A percentile compares a stretch with the other conserved stretches of the same genome.
Conservation (phyloP, 2,797 vertebrate species). For the Lerista edwardsae region DNA sequence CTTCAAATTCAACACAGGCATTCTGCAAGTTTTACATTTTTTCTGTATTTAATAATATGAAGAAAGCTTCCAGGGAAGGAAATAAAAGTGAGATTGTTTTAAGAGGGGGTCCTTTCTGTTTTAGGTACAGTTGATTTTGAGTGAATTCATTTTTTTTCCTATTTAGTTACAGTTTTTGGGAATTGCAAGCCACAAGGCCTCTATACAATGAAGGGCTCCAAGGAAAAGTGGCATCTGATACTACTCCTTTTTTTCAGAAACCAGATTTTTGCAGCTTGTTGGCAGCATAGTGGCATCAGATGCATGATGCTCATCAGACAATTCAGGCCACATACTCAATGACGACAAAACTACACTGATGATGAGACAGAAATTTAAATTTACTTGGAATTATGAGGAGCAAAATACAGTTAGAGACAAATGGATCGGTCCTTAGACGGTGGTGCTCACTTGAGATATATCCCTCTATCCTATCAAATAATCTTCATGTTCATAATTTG, state of each 20-base stretch:
- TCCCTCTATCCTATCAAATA: conserved; percentile 37
- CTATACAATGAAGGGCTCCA: neutral
- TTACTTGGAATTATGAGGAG: conserved; percentile 1
- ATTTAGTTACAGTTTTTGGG: neutral
- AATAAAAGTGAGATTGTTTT: conserved; percentile 40
- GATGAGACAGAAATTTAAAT: neutral
- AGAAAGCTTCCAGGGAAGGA: conserved; percentile 43
- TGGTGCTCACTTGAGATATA: neutral
- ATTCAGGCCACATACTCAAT: neutral
- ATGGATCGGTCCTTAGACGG: conserved; percentile 31
- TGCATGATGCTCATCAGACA: neutral
- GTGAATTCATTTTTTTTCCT: neutral
- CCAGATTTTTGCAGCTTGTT: neutral
- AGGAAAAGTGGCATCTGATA: neutral
- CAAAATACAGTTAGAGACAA: conserved; percentile 39
- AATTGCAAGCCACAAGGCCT: neutral
- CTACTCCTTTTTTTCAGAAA: neutral
- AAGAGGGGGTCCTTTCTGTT: conserved; percentile 44
- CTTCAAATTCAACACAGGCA: conserved; percentile 22
- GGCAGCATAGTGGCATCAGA: neutral
- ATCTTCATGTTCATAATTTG: accelerated
- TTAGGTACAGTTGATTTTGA: conserved; percentile 55
- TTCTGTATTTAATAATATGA: conserved; percentile 39
- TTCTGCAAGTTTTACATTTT: conserved; percentile 23
- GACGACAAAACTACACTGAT: neutral